Percentiles rank a stretch among this genome's conserved stretches.
Evolutionary conservation across 2,888 invertebrate genomes (phyloP).

Genomic region (Sesia apiformis): DNA sequence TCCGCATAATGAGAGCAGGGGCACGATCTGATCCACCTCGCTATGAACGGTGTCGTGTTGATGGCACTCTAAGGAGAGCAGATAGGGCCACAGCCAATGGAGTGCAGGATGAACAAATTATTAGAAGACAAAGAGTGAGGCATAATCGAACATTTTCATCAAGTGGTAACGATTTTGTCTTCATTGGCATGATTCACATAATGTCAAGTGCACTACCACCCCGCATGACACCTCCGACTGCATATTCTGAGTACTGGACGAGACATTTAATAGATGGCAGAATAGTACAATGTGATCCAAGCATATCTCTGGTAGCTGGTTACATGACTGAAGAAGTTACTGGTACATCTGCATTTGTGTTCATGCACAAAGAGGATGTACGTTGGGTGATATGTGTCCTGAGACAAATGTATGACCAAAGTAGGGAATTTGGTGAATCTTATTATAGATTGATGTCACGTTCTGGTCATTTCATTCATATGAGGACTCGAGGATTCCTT

Average conservation of each 20-base stretch:
- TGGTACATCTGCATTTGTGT: constrained; percentile 90
- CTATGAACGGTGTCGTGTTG: constrained; percentile 81
- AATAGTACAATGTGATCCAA: constrained; percentile 92
- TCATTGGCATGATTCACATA: constrained; percentile 83
- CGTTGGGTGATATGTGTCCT: constrained; percentile 92
- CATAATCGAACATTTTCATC: constrained; percentile 67
- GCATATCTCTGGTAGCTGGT: constrained; percentile 91
- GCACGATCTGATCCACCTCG: constrained; percentile 81
- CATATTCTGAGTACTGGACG: constrained; percentile 91
- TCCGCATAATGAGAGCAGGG: constrained; percentile 78
- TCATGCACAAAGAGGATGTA: constrained; percentile 92
- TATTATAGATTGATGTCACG: constrained; percentile 88
- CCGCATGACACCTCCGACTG: constrained; percentile 71
- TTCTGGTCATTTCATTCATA: constrained; percentile 88
- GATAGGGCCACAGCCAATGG: constrained; percentile 72
- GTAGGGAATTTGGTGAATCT: constrained; percentile 88
- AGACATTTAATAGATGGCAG: constrained; percentile 91
- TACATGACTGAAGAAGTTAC: constrained; percentile 92
- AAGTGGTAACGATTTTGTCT: constrained; percentile 78
- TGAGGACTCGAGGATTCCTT: constrained; percentile 87
- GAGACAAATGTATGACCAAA: constrained; percentile 90
- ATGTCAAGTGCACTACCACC: constrained; percentile 72
- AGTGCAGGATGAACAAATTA: constrained; percentile 67
- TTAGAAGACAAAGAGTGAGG: constrained; percentile 65
- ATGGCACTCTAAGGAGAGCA: constrained; percentile 76